These are phyloP conservation scores for Martes martes DNA, from an alignment of 2,113 vertebrate species.

Conservation along the genomic window DNA sequence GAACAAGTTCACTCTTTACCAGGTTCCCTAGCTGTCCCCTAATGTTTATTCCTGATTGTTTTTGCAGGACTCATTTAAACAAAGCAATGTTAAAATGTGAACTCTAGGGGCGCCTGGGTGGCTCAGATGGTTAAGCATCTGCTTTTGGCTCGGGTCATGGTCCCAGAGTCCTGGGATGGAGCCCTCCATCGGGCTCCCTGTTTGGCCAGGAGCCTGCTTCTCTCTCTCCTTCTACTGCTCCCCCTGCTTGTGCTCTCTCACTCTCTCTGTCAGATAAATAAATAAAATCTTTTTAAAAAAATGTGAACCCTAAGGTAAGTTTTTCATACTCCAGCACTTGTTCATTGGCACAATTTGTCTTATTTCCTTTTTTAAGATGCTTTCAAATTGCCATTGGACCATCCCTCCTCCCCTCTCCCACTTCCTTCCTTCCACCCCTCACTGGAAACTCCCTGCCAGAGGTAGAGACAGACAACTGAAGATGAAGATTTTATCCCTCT, in stretches of 20 bases:
- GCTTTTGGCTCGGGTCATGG: too few relatives aligned
- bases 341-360: background rate
- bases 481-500: background rate
- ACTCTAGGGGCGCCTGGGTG: too few relatives aligned
- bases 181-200: too few relatives aligned
- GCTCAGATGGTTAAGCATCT: too few relatives aligned
- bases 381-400: background rate
- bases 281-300: background rate
- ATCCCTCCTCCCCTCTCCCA: too few relatives aligned
- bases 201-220: too few relatives aligned
- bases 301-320: background rate
- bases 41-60: too few relatives aligned
- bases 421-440: background rate
- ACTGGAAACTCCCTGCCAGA: background rate
- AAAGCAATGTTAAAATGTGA: background rate
- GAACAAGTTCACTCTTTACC: background rate
- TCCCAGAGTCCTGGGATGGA: too few relatives aligned
- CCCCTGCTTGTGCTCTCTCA: too few relatives aligned
- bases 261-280: too few relatives aligned
- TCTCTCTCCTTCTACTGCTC: too few relatives aligned
- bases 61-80: background rate
- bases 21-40: background rate
- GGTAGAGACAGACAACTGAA: background rate
- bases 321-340: background rate
- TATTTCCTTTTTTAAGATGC: background rate